Evolutionary conservation across 2,888 invertebrate species (phyloP).

Genomic region (Rhagium mordax): DNA sequence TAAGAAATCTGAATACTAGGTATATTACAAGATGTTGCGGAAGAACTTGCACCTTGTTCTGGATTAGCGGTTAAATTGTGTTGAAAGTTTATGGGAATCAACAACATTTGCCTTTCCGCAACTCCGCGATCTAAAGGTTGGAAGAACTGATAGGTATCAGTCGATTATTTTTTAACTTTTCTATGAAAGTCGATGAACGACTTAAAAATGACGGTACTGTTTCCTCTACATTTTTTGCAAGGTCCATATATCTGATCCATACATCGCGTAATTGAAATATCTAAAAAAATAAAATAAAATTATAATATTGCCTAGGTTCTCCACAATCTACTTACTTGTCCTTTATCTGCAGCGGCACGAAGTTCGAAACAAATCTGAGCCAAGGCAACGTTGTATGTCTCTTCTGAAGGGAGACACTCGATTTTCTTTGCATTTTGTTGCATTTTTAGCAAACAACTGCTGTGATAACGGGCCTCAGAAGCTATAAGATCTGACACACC

Average conservation of each 20-base stretch:
- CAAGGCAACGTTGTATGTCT: too few species aligned
- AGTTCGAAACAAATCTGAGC: too few species aligned
- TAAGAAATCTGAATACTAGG: slow-evolving; percentile 6
- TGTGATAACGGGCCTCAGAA: too few species aligned
- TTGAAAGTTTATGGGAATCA: slow-evolving; percentile 2
- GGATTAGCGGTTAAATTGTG: not conserved
- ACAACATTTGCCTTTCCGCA: slow-evolving; percentile 8
- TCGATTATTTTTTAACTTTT: not conserved
- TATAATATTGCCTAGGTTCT: not conserved
- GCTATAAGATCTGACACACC: too few species aligned
- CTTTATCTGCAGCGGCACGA: not conserved
- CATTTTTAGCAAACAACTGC: too few species aligned
- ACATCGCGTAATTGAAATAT: not conserved
- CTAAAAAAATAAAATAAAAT: not conserved
- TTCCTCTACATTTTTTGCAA: not conserved
- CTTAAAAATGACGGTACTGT: not conserved
- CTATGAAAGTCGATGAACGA: not conserved
- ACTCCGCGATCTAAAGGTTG: slow-evolving; percentile 18
- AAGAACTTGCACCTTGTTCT: not conserved
- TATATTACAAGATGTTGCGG: slow-evolving; percentile 1
- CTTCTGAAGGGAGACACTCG: too few species aligned
- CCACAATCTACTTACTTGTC: not conserved
- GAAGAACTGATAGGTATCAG: slow-evolving; percentile 3
- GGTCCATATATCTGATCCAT: not conserved
- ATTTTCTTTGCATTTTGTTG: too few species aligned